Conservation (phyloP, 92 coral and sea anemone species). For the Bergia sp. region DNA sequence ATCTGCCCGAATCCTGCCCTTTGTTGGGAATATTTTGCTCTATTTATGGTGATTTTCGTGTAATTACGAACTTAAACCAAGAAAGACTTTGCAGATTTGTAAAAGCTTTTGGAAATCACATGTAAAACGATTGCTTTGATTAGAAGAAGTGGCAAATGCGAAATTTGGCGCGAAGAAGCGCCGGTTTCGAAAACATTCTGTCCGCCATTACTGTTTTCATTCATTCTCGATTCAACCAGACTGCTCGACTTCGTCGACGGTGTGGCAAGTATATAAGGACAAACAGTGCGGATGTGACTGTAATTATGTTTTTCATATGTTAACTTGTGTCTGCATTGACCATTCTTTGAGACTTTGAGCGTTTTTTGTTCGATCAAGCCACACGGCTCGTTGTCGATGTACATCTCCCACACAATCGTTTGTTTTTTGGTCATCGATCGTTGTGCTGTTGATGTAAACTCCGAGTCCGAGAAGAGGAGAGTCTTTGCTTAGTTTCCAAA, state of each 20-base stretch:
- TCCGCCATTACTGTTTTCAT: constrained; percentile 55
- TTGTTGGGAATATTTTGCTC: constrained; percentile 26
- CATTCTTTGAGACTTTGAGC: neutral
- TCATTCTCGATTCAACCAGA: constrained; percentile 26
- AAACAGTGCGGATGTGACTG: constrained; percentile 4
- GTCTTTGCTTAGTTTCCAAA: constrained; percentile 10
- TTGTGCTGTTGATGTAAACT: neutral
- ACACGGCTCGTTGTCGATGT: neutral
- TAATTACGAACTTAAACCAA: constrained; percentile 6
- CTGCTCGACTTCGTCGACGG: constrained; percentile 9
- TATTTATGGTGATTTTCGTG: constrained; percentile 32
- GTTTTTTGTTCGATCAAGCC: neutral
- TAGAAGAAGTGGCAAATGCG: constrained; percentile 33
- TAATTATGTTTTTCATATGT: neutral
- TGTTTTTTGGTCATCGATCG: constrained; percentile 7
- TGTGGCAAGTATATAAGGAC: constrained; percentile 10
- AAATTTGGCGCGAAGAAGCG: constrained; percentile 49
- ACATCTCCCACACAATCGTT: neutral
- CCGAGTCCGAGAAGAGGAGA: neutral
- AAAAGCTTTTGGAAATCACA: constrained; percentile 3
- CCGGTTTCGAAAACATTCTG: constrained; percentile 40
- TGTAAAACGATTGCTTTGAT: constrained; percentile 4
- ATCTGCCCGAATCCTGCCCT: neutral
- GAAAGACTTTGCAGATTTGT: constrained; percentile 9
- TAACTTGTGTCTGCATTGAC: neutral